phyloP scores from a whole-genome alignment of 2,113 vertebrate species.

The Ondatra zibethicus region DNA sequence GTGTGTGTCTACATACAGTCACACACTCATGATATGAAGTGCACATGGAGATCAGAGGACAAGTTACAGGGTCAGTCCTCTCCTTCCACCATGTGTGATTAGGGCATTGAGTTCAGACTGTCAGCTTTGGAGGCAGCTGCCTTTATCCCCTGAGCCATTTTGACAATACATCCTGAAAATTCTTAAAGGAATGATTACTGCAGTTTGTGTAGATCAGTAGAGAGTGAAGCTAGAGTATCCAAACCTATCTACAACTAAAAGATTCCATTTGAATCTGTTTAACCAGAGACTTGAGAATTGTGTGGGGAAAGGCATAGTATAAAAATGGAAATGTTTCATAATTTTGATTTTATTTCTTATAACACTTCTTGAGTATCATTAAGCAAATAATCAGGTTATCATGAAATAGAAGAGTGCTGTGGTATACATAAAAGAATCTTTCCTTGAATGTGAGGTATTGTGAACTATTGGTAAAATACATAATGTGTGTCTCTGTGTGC shows the following conservation, averaged over 20 bases:
- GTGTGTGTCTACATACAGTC: not conserved
- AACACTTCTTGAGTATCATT: not conserved
- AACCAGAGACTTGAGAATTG: not conserved
- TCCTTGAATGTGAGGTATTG: not conserved
- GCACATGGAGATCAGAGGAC: not conserved
- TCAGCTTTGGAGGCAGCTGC: not conserved
- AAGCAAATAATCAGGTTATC: constrained; percentile 9
- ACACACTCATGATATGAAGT: too few relatives aligned
- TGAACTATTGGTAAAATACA: not conserved
- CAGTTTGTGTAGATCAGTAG: not conserved
- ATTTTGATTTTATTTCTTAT: not conserved
- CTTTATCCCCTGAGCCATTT: not conserved
- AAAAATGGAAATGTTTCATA: not conserved
- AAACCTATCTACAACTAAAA: not conserved
- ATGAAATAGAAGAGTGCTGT: not conserved
- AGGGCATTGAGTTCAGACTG: not conserved
- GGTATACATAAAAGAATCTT: too few relatives aligned
- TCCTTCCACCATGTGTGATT: not conserved
- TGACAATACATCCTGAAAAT: not conserved
- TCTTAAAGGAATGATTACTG: not conserved
- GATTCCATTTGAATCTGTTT: not conserved
- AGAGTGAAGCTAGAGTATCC: not conserved
- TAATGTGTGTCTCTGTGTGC: not conserved
- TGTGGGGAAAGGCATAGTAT: not conserved
- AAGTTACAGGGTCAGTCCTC: not conserved